phyloP scores from a whole-genome alignment of 2,113 vertebrate species.

The Spea multiplicata region DNA sequence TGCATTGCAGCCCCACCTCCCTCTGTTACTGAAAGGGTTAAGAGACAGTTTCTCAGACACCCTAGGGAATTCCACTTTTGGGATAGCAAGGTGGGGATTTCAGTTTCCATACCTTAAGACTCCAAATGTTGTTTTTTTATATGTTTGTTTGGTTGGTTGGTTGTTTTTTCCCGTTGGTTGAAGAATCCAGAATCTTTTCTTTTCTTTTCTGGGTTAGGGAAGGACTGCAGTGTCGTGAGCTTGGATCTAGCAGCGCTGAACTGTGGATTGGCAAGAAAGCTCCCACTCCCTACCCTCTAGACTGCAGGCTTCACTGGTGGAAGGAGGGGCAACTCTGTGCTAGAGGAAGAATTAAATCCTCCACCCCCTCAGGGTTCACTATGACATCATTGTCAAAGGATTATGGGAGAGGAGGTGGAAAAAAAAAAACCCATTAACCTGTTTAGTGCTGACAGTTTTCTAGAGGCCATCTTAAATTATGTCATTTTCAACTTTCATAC shows the following conservation, averaged over 20 bases:
- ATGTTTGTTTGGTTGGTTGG: too few species aligned
- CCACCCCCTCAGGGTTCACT: conserved; percentile 44
- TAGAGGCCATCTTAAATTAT: background rate
- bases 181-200: background rate
- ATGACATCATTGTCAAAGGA: conserved; percentile 49
- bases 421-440: conserved; percentile 31
- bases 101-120: background rate
- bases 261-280: conserved; percentile 16
- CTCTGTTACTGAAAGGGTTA: background rate
- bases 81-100: background rate
- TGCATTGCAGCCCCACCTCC: background rate
- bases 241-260: background rate
- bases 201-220: background rate
- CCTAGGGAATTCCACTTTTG: background rate
- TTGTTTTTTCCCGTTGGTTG: background rate
- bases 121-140: background rate
- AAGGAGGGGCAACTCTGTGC: conserved; percentile 42
- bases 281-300: conserved; percentile 36
- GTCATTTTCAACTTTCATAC: too few species aligned
- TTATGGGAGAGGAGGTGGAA: conserved; percentile 44
- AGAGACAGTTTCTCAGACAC: conserved; percentile 8
- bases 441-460: conserved; percentile 21
- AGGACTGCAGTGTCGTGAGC: conserved; percentile 13
- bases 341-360: conserved; percentile 47
- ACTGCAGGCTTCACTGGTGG: conserved; percentile 41